These are phyloP conservation scores for Pedetes capensis DNA, from an alignment of 2,113 vertebrate genomes.

Conservation along the genomic window DNA sequence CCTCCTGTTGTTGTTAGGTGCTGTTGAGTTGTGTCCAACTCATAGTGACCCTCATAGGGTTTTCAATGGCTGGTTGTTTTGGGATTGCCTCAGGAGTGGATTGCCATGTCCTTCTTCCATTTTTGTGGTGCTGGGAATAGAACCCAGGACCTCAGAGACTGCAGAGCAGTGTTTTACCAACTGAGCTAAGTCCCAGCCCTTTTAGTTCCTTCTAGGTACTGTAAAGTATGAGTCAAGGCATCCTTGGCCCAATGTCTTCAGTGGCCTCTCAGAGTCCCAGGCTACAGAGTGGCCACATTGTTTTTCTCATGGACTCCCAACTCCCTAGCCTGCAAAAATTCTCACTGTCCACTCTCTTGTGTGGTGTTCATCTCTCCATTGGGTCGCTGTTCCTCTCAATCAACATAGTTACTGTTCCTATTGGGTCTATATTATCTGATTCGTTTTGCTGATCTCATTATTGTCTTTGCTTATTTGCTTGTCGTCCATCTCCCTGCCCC, in stretches of 20 bases:
- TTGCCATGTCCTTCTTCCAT: too few relatives aligned
- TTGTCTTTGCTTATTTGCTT: neutral
- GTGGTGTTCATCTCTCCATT: neutral
- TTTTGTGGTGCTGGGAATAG: too few relatives aligned
- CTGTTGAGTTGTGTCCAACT: too few relatives aligned
- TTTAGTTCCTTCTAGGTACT: too few relatives aligned
- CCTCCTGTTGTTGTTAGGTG: too few relatives aligned
- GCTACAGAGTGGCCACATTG: fast-evolving
- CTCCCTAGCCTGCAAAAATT: neutral
- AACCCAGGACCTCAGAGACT: too few relatives aligned
- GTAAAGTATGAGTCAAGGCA: neutral
- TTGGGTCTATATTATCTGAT: neutral
- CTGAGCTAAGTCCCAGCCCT: too few relatives aligned
- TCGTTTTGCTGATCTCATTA: neutral
- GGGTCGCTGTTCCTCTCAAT: neutral
- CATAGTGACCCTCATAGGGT: too few relatives aligned
- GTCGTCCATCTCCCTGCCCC: neutral
- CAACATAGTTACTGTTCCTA: neutral
- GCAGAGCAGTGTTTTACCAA: too few relatives aligned
- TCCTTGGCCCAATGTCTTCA: neutral
- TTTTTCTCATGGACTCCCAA: neutral
- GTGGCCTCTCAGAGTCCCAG: neutral
- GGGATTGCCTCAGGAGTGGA: too few relatives aligned
- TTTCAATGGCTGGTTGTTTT: too few relatives aligned
- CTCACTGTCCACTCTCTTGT: neutral